Evolutionary conservation across 37 sponge, comb jelly and placozoan species (phyloP), one percentile per base, ranked within the genome.

Genomic region (Halichondria panicea): DNA sequence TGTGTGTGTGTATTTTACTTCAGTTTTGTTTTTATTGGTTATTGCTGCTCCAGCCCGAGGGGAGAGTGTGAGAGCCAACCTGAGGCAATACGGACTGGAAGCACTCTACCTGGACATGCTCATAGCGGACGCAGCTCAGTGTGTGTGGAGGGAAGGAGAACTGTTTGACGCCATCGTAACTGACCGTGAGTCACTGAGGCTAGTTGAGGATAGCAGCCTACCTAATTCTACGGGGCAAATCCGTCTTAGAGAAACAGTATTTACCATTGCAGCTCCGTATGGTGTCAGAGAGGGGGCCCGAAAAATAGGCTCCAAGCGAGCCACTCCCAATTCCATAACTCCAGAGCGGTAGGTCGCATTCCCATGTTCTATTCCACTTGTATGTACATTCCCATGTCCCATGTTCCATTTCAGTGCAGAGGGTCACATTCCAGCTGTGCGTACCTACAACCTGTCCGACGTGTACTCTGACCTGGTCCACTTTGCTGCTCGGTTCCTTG

Each of bases 101-200:
- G 34, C 52, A 13, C 64, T 44, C 28, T 95, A 89, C 61, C 44
- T 91, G 32, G 96, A 95, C 45, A 83, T 92, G 68, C 28, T 95
- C 45, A 89, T 86, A 0, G 76, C 82, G 19, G 96, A 95, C 79
- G 87, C 87, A 25, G 89, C 93, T 27, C 70, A 36, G 31, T 52
- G 39, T 15, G 76, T 80, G 22, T 95, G 96, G 96, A 92, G 67
- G 36, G n/a, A 41, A 0, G 61, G 39, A 61, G 83, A 86, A 24
- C 15, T 89, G 44, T 93, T 92, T 80, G 93, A 95, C 68, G 90
- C 96, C 58, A 95, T 95, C 35, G 76, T 95, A 18, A 95, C 96
- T 40, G 96, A 95, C 69, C 96, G 94, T 93, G 69, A 77, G 94
- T 63, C 19, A 2, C n/a, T n/a, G n/a, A n/a, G n/a, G n/a, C n/a